Percentiles rank a stretch among this genome's conserved stretches.
Evolutionary conservation across 2,113 vertebrate species (phyloP).

Genomic region (Atherinomorus stipes): DNA sequence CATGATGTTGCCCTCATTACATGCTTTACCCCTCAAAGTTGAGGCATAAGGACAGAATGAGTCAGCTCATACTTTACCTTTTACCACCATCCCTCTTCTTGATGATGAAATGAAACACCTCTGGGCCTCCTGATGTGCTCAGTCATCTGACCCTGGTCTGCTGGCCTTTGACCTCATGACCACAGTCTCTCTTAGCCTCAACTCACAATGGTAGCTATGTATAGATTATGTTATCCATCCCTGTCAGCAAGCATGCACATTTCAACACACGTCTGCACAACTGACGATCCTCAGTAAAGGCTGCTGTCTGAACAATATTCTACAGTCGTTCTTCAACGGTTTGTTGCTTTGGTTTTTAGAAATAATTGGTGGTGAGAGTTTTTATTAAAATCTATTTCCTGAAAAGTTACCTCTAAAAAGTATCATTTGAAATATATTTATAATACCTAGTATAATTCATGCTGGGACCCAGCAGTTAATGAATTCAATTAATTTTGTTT

Average conservation of each 20-base stretch:
- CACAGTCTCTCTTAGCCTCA: constrained; percentile 12
- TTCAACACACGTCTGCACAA: constrained; percentile 10
- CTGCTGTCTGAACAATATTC: neutral
- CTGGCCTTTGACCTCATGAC: constrained; percentile 41
- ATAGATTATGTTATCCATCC: constrained; percentile 3
- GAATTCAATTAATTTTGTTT: neutral
- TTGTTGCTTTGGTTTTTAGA: neutral
- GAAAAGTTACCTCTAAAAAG: no score
- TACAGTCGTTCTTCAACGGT: neutral
- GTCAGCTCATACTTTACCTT: neutral
- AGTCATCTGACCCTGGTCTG: constrained; percentile 34
- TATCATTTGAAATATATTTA: neutral
- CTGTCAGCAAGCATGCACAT: constrained; percentile 9
- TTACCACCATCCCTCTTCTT: neutral
- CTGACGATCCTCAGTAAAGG: neutral
- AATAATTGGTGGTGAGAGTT: neutral
- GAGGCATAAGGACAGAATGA: neutral
- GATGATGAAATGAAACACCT: constrained; percentile 17
- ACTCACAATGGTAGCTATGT: constrained; percentile 14
- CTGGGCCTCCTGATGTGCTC: constrained; percentile 27
- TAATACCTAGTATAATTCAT: neutral
- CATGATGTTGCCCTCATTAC: no score
- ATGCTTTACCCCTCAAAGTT: no score
- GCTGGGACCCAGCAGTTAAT: neutral
- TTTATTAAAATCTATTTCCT: neutral